Base-by-base conservation (phyloP, 2,113 vertebrate species). In the Rhinolophus ferrumequinum region DNA sequence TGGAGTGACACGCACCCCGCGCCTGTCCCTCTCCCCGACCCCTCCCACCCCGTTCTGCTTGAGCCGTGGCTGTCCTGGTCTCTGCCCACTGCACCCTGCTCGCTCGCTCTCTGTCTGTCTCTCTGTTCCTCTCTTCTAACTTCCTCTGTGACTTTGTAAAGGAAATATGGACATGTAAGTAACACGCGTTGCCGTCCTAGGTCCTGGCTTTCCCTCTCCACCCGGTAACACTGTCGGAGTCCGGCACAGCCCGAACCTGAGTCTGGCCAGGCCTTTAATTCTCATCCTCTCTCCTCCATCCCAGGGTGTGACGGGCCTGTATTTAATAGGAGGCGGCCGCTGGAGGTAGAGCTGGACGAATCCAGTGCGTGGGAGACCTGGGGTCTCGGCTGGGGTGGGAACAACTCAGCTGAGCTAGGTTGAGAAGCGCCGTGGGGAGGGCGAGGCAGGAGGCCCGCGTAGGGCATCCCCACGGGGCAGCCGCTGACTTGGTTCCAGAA, bases 101-200 rank as follows among this genome's bases (percentile, higher is more conserved):
- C 75, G 12, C 79, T 60, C 33, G 38, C 72, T 50, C 47, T 50
- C 47, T 92, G 52, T 54, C 72, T 92, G 52, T 56, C 44, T 44
- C 69, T 75, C 67, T 81, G 26, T 15, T n/a, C 66, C 41, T 62
- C 33, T 38, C 44, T 54, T 14, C 67, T 54, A 62, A 75, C 76
- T 67, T 82, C 50, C 88, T 35, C 41, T 62, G 58, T 70, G 77
- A 90, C 67, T 97, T 83, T 66, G 94, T 88, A 91, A 93, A 72
- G 97, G 97, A 96, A 91, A 80, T 90, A 38, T 93, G 97, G 97
- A 98, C 97, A 93, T 97, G 98, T 96, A 97, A 98, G 98, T 98
- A 98, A 84, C 64, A 30, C 50, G 67, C 87, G 16, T 67, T 35
- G 84, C 62, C 30, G 33, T 84, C 82, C 41, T 72, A 60, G 92